Percentiles rank a stretch among this genome's conserved stretches.
Conservation (phyloP, 2,888 invertebrate genomes). For the Heterodera filipjevi region DNA sequence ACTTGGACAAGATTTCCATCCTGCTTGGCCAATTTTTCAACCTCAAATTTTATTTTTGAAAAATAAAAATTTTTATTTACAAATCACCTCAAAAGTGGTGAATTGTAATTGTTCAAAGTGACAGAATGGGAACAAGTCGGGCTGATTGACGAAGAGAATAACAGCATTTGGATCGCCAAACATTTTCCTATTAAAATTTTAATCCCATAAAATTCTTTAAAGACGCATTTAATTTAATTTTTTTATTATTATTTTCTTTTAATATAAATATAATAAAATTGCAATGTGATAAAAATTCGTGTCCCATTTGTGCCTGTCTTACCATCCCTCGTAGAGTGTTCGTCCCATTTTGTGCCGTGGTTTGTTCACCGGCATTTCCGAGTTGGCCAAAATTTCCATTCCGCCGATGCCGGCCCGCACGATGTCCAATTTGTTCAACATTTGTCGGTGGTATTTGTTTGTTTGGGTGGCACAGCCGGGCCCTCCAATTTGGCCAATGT, state of each 20-base stretch:
- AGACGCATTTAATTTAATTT: too few relatives aligned
- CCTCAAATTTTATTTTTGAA: neutral
- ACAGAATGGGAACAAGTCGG: slow-evolving; percentile 27
- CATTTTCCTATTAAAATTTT: slow-evolving; percentile 26
- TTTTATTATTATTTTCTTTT: too few relatives aligned
- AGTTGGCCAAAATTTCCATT: slow-evolving; percentile 9
- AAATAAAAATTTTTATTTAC: neutral
- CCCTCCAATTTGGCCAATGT: slow-evolving; percentile 29
- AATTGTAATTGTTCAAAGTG: slow-evolving; percentile 29
- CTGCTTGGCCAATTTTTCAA: slow-evolving; percentile 11
- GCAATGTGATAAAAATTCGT: too few relatives aligned
- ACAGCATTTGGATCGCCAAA: slow-evolving; percentile 26
- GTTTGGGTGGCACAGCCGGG: slow-evolving; percentile 25
- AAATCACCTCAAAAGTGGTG: neutral
- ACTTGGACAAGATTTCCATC: slow-evolving; percentile 17
- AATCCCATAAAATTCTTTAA: too few relatives aligned
- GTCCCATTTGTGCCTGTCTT: neutral
- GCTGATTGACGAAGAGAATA: slow-evolving; percentile 23
- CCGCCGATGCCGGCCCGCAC: slow-evolving; percentile 13
- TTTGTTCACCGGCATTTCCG: slow-evolving; percentile 13
- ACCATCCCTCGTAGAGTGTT: slow-evolving; percentile 1
- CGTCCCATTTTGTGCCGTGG: slow-evolving; percentile 24
- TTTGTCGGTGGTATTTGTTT: slow-evolving; percentile 15
- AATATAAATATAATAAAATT: too few relatives aligned
- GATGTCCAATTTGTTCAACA: slow-evolving; percentile 17